phyloP scores from a whole-genome alignment of 2,113 vertebrate genomes.

The Rhinoderma darwinii region DNA sequence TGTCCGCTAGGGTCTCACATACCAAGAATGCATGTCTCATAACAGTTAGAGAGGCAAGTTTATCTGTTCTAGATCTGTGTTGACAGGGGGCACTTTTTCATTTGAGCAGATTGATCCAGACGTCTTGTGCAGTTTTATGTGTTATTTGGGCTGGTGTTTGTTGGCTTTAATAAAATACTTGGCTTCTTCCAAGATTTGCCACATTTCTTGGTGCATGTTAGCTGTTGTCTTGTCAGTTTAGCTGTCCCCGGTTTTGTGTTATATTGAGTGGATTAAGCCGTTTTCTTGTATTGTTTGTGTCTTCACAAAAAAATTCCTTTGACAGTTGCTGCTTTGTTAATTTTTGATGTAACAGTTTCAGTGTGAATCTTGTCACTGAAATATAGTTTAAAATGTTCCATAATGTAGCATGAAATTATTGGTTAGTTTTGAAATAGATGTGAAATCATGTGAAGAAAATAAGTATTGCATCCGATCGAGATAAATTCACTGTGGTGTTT shows the following conservation, averaged over 20 bases:
- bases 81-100: constrained; percentile 42
- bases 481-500: constrained; percentile 92
- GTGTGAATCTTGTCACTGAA: constrained; percentile 77
- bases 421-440: constrained; percentile 81
- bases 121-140: constrained; percentile 45
- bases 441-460: constrained; percentile 85
- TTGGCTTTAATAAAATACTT: constrained; percentile 34
- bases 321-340: constrained; percentile 75
- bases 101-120: constrained; percentile 40
- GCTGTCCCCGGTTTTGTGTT: constrained; percentile 76
- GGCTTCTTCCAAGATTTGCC: constrained; percentile 8
- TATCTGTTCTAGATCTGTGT: constrained; percentile 34
- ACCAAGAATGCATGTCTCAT: constrained; percentile 54
- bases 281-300: constrained; percentile 71
- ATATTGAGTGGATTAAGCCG: constrained; percentile 73
- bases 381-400: constrained; percentile 77
- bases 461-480: constrained; percentile 84
- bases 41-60: constrained; percentile 37
- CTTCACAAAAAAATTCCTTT: constrained; percentile 67
- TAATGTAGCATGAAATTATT: constrained; percentile 81
- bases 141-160: constrained; percentile 49
- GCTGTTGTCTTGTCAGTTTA: constrained; percentile 67
- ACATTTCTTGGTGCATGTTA: constrained; percentile 71
- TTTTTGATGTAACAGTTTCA: constrained; percentile 77
- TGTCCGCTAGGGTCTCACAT: constrained; percentile 48